These are phyloP conservation scores for Drosophila pseudotakahashii DNA, from an alignment of 2,888 invertebrate species.

Conservation along the genomic window DNA sequence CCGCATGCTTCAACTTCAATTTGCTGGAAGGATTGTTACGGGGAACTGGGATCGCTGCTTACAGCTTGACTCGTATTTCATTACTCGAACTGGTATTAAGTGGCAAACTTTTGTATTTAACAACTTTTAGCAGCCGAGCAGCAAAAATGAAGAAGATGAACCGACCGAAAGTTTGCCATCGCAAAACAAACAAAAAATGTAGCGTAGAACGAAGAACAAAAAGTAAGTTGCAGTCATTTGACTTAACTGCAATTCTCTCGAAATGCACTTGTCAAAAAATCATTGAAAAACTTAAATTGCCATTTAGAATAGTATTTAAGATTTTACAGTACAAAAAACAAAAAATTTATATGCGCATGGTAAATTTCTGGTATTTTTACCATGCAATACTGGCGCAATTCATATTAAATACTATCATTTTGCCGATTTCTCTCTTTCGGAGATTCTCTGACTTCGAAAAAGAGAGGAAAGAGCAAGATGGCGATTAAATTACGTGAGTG, in stretches of 20 bases:
- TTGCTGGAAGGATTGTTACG: constrained; percentile 47
- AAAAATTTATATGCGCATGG: too few species aligned
- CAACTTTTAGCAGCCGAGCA: constrained; percentile 72
- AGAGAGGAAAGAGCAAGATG: too few species aligned
- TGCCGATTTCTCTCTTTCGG: too few species aligned
- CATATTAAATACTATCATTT: too few species aligned
- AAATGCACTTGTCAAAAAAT: constrained; percentile 14
- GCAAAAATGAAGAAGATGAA: constrained; percentile 68
- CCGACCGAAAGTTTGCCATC: constrained; percentile 53
- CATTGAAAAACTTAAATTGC: background rate
- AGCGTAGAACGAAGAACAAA: constrained; percentile 33
- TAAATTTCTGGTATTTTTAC: too few species aligned
- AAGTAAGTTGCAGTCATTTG: constrained; percentile 71
- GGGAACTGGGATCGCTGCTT: constrained; percentile 21
- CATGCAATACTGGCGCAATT: too few species aligned
- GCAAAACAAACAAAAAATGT: constrained; percentile 16
- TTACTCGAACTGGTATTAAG: constrained; percentile 79
- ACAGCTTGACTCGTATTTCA: constrained; percentile 71
- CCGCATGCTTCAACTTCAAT: constrained; percentile 77
- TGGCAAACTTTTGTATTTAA: constrained; percentile 79
- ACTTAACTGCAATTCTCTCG: constrained; percentile 62
- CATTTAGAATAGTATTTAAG: too few species aligned
- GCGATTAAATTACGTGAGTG: too few species aligned
- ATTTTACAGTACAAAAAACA: too few species aligned
- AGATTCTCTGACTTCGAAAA: too few species aligned